Evolutionary conservation across 1,140 invertebrate species (phyloP), one percentile per base, ranked within the genome.

Genomic region (Luehdorfia chinensis): DNA sequence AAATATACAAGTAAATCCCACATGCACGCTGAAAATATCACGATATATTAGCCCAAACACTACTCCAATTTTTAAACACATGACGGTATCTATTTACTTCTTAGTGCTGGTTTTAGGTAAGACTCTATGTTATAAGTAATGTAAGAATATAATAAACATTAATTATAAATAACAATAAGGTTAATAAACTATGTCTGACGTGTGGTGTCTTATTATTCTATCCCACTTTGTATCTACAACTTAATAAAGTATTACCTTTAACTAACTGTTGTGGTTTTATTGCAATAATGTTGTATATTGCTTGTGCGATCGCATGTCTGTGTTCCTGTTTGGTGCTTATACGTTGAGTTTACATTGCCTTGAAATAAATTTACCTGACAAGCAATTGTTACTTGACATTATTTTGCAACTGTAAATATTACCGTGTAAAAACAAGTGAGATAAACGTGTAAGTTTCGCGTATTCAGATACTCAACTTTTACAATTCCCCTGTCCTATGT

Each of bases 191-290:
- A 33, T 72, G 61, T 59, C 54, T 55, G 51, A 68, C 60, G 53
- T 49, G 53, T 55, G 59, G 66, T 70, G 64, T 79, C 64, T 78
- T 67, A 71, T 78, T 71, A 43, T 55, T 60, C 37, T 65, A 52
- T 61, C 50, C 55, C 39, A 47, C 25, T 58, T 57, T 49, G 37
- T 54, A 57, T 54, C 48, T 63, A 41, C 25, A 4, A 4, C n/a
- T 41, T 59, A 78, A 75, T 72, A 78, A 71, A 76, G 33, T 64
- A 61, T 69, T 66, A 64, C 49, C 39, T 55, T 54, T 55, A 66
- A 50, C 59, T 69, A 59, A 67, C 51, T 49, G 23, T 14, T 57
- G 68, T 78, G 68, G 73, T 84, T 80, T 78, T 75, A 78, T 84
- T 80, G 59, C 52, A 62, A 56, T 59, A 59, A 57, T 59, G 51